phyloP scores from a whole-genome alignment of 2,113 vertebrate genomes.

The Laticauda laticaudata region DNA sequence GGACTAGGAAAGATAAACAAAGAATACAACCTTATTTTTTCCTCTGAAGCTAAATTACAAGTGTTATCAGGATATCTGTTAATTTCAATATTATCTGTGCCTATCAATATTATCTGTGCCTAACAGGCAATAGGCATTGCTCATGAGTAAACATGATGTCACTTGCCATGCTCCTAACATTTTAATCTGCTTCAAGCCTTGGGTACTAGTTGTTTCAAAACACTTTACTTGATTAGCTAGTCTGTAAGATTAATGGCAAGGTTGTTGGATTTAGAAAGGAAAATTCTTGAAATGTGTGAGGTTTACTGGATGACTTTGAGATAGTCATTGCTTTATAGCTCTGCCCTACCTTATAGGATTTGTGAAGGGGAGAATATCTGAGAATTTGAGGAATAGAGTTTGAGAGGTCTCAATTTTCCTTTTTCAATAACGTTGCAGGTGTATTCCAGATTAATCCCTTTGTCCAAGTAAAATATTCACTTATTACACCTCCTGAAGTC shows the following conservation, averaged over 20 bases:
- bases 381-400: background rate
- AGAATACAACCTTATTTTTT: background rate
- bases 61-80: background rate
- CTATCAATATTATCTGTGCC: background rate
- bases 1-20: background rate
- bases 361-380: background rate
- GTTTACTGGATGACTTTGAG: background rate
- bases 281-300: background rate
- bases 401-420: background rate
- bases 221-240: background rate
- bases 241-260: background rate
- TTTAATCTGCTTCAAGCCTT: background rate
- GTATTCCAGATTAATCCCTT: conserved; percentile 66
- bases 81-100: background rate
- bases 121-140: background rate
- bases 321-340: background rate
- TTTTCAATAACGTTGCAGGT: conserved; percentile 41
- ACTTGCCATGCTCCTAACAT: background rate
- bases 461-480: conserved; percentile 66
- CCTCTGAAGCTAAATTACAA: background rate
- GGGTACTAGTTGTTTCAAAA: background rate
- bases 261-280: background rate
- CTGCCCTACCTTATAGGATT: background rate
- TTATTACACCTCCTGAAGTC: conserved; percentile 60
- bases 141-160: background rate